A percentile compares a stretch with the other conserved stretches of the same genome.
phyloP scores from a whole-genome alignment of 2,797 vertebrate species.

The Chelmon rostratus region DNA sequence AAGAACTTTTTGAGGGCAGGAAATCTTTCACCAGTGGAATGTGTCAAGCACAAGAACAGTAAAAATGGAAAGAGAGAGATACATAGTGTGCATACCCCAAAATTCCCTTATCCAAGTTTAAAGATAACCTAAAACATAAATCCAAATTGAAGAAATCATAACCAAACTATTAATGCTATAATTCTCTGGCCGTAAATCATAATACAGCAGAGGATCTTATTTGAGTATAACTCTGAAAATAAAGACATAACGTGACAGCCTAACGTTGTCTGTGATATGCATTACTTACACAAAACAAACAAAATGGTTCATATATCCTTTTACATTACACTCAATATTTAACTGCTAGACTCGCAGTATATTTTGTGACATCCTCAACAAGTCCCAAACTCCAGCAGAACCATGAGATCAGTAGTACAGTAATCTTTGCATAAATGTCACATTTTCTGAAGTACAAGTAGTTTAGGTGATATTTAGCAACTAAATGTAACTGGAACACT shows the following conservation, averaged over 20 bases:
- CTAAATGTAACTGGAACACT: background rate
- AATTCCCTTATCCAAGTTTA: slow-evolving; percentile 8
- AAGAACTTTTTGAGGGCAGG: slow-evolving; percentile 82
- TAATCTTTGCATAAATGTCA: background rate
- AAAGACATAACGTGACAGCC: background rate
- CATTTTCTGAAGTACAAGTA: background rate
- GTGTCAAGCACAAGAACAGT: slow-evolving; percentile 79
- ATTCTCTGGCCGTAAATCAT: background rate
- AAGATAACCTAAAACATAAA: slow-evolving; percentile 5
- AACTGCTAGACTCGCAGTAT: background rate
- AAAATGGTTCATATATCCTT: background rate
- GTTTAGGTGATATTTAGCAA: background rate
- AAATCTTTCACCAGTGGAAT: slow-evolving; percentile 84
- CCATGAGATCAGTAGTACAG: background rate
- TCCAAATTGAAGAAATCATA: background rate
- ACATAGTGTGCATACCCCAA: slow-evolving; percentile 27
- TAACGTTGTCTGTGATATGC: background rate
- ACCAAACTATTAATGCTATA: background rate
- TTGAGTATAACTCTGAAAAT: background rate
- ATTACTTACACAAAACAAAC: background rate
- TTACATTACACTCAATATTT: background rate
- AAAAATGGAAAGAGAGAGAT: slow-evolving; percentile 59
- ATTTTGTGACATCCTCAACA: background rate
- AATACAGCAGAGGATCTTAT: slow-evolving; percentile 6
- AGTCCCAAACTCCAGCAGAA: background rate